These are phyloP conservation scores for Chymomyza procnemis DNA, from an alignment of 2,888 invertebrate species.

Conservation along the genomic window DNA sequence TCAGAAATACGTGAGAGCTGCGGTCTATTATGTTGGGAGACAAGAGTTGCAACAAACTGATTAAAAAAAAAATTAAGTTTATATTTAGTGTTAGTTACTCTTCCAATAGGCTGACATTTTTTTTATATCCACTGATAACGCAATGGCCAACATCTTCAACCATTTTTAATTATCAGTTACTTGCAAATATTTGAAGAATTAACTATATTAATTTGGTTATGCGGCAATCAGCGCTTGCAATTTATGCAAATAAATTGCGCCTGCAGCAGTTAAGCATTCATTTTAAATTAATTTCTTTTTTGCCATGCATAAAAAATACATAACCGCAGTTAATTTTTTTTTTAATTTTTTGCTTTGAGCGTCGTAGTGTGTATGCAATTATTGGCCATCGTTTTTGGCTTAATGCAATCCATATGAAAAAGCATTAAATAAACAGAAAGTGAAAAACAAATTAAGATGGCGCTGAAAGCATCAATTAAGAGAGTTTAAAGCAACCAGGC, in stretches of 20 bases:
- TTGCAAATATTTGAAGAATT: background rate
- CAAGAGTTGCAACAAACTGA: no score
- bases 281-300: background rate
- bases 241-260: background rate
- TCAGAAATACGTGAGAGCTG: no score
- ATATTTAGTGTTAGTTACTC: no score
- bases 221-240: background rate
- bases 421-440: conserved; percentile 1
- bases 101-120: no score
- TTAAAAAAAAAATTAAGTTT: no score
- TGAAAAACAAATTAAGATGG: conserved; percentile 36
- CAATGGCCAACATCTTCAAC: no score
- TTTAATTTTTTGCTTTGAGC: background rate
- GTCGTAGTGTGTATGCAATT: background rate
- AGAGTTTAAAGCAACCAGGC: conserved; percentile 30
- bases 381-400: background rate
- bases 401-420: background rate
- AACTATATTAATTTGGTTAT: background rate
- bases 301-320: background rate
- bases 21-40: no score
- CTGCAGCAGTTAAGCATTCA: background rate
- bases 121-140: no score
- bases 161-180: background rate
- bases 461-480: conserved; percentile 41
- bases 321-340: background rate